Base-by-base conservation (phyloP, 2,797 vertebrate species). In the Steatocranus sp. region DNA sequence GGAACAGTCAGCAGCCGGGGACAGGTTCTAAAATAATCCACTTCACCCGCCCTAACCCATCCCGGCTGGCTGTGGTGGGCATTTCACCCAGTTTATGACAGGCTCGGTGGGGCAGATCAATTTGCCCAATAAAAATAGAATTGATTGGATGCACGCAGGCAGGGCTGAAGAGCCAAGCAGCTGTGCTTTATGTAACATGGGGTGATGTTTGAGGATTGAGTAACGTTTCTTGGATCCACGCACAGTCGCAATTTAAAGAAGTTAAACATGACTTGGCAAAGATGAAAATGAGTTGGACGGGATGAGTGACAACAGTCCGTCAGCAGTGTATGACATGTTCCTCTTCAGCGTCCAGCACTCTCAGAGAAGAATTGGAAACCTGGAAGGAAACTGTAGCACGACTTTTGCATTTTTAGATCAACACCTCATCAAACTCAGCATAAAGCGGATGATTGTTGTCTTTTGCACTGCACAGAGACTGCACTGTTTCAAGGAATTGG, bases 171-270 rank as follows among this genome's bases (percentile, higher is more conserved):
- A 93, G 90, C 38, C 34, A 15, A 95, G 91, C 96, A 96, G 95
- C 94, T 96, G 96, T 78, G 81, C 48, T 87, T 96, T 96, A 96
- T 83, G 88, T 94, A 96, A 97, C 90, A 70, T 1, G 9, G 41
- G 83, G 77, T 74, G 87, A 87, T 83, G 88, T 85, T 61, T 48
- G 36, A 75, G 68, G 83, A 81, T 89, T 80, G 68, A 34, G 36
- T 89, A 78, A 83, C 83, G 70, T 75, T 82, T 85, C 82, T 75
- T 46, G 78, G 82, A 86, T n/a, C 15, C 43, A 20, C 6, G 58
- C 11, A 2, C 11, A 34, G 78, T 46, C 18, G 74, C 34, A 82
- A 91, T 85, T 75, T 85, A 80, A 86, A 74, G 48, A 88, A 25
- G 43, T 82, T 41, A 83, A 86, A 89, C 89, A 90, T 92, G 90